phyloP scores from a whole-genome alignment of 2,113 vertebrate genomes.

The Myrmecobius fasciatus region DNA sequence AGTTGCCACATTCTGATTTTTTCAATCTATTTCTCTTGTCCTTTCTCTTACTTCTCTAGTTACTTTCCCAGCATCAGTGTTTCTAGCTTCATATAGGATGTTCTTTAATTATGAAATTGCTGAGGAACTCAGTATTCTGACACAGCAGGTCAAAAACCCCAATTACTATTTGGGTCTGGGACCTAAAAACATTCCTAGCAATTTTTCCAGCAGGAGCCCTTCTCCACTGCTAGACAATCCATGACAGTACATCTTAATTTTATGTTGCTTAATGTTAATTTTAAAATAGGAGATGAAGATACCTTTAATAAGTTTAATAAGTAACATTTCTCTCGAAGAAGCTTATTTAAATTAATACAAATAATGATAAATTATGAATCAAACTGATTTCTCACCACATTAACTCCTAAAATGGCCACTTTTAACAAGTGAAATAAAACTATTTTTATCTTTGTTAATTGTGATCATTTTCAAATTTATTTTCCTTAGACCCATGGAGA shows the following conservation, averaged over 20 bases:
- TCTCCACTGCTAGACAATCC: background rate
- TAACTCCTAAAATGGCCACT: background rate
- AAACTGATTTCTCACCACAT: background rate
- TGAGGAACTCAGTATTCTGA: background rate
- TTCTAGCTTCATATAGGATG: background rate
- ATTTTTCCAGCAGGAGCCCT: background rate
- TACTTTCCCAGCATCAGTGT: background rate
- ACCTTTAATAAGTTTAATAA: too few species aligned
- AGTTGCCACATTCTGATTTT: background rate
- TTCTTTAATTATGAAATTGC: background rate
- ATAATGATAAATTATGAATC: too few species aligned
- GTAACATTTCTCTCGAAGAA: too few species aligned
- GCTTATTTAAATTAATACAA: too few species aligned
- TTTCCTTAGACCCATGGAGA: background rate
- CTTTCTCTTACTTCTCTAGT: background rate
- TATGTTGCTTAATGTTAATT: background rate
- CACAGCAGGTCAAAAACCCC: background rate
- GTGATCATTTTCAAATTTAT: background rate
- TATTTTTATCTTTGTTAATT: background rate
- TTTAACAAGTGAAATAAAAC: background rate
- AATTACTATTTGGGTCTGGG: rapidly evolving
- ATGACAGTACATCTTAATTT: background rate
- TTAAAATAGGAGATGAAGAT: background rate
- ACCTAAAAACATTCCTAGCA: background rate
- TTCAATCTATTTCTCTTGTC: background rate